These are phyloP conservation scores for Ochropleura leucogaster DNA, from an alignment of 2,888 invertebrate species.

Conservation along the genomic window DNA sequence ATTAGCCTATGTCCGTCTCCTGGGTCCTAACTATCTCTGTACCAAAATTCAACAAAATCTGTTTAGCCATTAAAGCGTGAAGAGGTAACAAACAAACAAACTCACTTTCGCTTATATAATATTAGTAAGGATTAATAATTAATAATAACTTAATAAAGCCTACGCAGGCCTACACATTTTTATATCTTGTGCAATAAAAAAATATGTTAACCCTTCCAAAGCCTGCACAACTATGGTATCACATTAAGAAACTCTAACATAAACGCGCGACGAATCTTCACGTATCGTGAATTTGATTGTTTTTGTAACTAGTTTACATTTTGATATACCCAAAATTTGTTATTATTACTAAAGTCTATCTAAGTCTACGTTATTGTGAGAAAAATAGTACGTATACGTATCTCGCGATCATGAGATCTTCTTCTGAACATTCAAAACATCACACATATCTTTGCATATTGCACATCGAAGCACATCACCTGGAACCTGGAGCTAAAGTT, in stretches of 20 bases:
- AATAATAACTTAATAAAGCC: not conserved
- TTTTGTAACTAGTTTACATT: not conserved
- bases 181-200: not conserved
- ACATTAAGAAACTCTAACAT: not conserved
- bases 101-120: too few species aligned
- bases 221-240: not conserved
- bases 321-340: not conserved
- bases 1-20: too few species aligned
- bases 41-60: too few species aligned
- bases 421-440: not conserved
- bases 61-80: too few species aligned
- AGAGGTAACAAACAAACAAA: too few species aligned
- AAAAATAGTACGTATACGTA: not conserved
- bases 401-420: not conserved
- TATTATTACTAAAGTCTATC: not conserved
- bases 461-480: slow-evolving; percentile 9
- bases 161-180: not conserved
- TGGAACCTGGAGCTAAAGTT: slow-evolving; percentile 6
- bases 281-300: not conserved
- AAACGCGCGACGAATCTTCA: not conserved
- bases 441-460: slow-evolving; percentile 13
- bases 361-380: not conserved
- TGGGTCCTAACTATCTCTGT: too few species aligned
- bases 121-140: too few species aligned
- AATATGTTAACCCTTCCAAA: not conserved